Conservation (phyloP, 35 echinoderm and acorn worm species). For the Patiria miniata region DNA sequence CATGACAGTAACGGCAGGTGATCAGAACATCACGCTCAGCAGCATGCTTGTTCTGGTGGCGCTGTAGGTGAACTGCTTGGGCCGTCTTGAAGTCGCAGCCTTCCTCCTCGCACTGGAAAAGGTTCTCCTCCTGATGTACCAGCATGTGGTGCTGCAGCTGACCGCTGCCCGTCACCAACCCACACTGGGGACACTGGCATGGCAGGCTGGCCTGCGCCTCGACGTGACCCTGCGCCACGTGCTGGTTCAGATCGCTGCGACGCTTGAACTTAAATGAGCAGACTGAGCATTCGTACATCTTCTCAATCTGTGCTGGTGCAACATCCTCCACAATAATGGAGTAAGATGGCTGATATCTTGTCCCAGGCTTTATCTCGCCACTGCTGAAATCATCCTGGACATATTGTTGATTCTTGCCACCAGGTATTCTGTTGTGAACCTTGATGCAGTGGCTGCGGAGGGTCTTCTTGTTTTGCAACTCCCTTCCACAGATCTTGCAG, state of each 20-base stretch:
- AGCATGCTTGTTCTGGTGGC: slow-evolving; percentile 26
- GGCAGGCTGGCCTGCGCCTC: slow-evolving; percentile 12
- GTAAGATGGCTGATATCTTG: background rate
- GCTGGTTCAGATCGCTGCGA: slow-evolving; percentile 22
- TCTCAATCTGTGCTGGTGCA: background rate
- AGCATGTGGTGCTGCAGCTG: slow-evolving; percentile 65
- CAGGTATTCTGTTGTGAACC: slow-evolving; percentile 21
- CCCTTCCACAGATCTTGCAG: slow-evolving; percentile 64
- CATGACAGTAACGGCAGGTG: slow-evolving; percentile 25
- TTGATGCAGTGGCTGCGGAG: slow-evolving; percentile 46
- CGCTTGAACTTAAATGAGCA: slow-evolving; percentile 14
- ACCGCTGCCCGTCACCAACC: slow-evolving; percentile 58
- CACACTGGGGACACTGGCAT: slow-evolving; percentile 76
- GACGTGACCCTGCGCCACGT: slow-evolving; percentile 15
- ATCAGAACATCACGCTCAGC: background rate
- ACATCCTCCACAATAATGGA: background rate
- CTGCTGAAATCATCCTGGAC: background rate
- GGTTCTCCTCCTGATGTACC: slow-evolving; percentile 53
- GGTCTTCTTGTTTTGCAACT: slow-evolving; percentile 63
- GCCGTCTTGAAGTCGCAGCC: slow-evolving; percentile 41
- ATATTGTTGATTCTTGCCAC: background rate
- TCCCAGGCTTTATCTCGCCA: too few species aligned
- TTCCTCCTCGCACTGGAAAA: slow-evolving; percentile 49
- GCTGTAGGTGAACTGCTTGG: slow-evolving; percentile 1
- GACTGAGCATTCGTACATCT: background rate